Base-by-base conservation (phyloP, 2,113 vertebrate genomes). In the Brienomyrus brachyistius region DNA sequence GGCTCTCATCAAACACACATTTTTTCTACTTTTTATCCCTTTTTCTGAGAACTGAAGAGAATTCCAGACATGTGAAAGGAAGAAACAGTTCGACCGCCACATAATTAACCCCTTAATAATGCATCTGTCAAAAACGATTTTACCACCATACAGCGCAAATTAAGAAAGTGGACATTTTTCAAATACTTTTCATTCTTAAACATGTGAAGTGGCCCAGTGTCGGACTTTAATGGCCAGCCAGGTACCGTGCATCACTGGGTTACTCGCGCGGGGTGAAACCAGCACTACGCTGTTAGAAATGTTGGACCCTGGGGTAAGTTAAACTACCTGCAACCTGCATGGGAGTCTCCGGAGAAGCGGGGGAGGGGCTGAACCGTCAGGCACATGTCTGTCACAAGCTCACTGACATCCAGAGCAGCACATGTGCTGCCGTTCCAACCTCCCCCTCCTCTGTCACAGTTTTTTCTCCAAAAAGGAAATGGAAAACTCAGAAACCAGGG, bases 401-500 rank as follows among this genome's bases (percentile, higher is more conserved):
- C 80, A 7, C 80, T 10, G 19, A 74, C 88, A 10, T 48, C 27
- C 27, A 84, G 51, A 47, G 50, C 13, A 27, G 77, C 52, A 21
- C 47, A 84, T 27, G 51, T 21, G 31, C 74, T 90, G 93, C 93
- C 92, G 89, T 92, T 91, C 92, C 86, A 89, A 90, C 56, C 80
- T 54, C 27, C 80, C 80, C 80, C 80, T 17, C 74, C 10, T 50
- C 4, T 94, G 96, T 96, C 95, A 95, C 94, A 94, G 95, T 96
- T 97, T 97, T 97, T 97, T 99, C 96, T 97, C 98, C 98, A 99
- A 98, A 99, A 99, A 99, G 98, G 98, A 97, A 98, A 98, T 97
- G 96, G 96, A 97, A 97, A 97, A 96, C 94, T 96, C 95, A 91
- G 95, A 92, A 92, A 91, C 92, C 92, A 91, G 92, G 92, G 96